A percentile compares a stretch with the other conserved stretches of the same genome.
Conservation (phyloP, 1,140 invertebrate species). For the Sycophaga agraensis region DNA sequence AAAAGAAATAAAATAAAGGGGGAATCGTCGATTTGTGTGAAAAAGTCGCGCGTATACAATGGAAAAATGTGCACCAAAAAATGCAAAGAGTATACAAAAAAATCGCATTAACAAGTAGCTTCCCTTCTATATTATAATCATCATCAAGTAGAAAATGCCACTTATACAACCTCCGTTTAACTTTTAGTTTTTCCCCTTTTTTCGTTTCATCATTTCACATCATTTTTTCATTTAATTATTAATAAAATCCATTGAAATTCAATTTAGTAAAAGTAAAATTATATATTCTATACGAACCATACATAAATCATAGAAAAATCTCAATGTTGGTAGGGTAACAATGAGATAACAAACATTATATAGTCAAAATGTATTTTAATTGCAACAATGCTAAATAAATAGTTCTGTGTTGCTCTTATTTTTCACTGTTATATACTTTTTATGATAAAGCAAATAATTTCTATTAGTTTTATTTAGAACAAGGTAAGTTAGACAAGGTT, state of each 20-base stretch:
- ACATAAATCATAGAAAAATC: slow-evolving; percentile 22
- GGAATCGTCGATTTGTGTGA: slow-evolving; percentile 1
- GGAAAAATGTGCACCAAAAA: slow-evolving; percentile 43
- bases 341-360: no score
- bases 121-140: slow-evolving; percentile 1
- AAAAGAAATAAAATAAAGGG: no score
- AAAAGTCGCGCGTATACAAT: slow-evolving; percentile 40
- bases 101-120: slow-evolving; percentile 20
- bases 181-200: neutral
- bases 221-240: slow-evolving; percentile 1
- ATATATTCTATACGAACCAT: slow-evolving; percentile 7
- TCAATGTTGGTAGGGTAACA: no score
- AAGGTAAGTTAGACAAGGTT: no score
- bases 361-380: no score
- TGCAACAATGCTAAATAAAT: no score
- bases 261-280: slow-evolving; percentile 8
- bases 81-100: slow-evolving; percentile 13
- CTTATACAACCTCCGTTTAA: slow-evolving; percentile 16
- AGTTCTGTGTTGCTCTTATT: no score
- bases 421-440: no score
- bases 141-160: slow-evolving; percentile 29
- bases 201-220: neutral
- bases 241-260: slow-evolving; percentile 8
- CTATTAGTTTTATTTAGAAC: no score
- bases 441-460: no score